Evolutionary conservation across 1,140 invertebrate species (phyloP).

Genomic region (Zaprionus taronus): DNA sequence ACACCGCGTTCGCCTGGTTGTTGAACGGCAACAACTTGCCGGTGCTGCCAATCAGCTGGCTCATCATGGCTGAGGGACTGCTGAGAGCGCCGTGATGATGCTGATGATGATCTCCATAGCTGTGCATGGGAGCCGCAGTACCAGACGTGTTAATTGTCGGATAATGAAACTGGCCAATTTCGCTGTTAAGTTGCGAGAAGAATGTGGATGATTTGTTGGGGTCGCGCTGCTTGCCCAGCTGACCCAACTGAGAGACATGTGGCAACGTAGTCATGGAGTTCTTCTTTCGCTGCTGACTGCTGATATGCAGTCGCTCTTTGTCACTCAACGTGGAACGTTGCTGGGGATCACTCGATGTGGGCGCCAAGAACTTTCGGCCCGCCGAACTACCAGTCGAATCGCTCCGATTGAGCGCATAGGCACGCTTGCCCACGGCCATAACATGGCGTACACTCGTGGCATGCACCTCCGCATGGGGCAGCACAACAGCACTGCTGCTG

Average conservation of each 20-base stretch:
- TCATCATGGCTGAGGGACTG: constrained; percentile 76
- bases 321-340: constrained; percentile 87
- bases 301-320: constrained; percentile 86
- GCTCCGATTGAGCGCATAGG: constrained; percentile 87
- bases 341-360: constrained; percentile 94
- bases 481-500: constrained; percentile 84
- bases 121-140: constrained; percentile 27
- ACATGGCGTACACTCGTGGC: constrained; percentile 52
- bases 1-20: constrained; percentile 86
- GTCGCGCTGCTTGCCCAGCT: constrained; percentile 55
- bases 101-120: constrained; percentile 48
- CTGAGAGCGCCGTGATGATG: constrained; percentile 57
- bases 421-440: constrained; percentile 79
- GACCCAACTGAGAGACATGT: constrained; percentile 50
- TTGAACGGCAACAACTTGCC: constrained; percentile 77
- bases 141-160: constrained; percentile 60
- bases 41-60: constrained; percentile 82
- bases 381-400: constrained; percentile 92
- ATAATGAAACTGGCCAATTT: constrained; percentile 78
- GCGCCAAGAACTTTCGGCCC: constrained; percentile 93
- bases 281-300: constrained; percentile 79
- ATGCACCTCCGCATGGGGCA: constrained; percentile 35
- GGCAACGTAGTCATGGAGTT: constrained; percentile 78
- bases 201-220: constrained; percentile 57
- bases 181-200: constrained; percentile 66